Evolutionary conservation across 2,888 invertebrate species (phyloP).

Genomic region (Drosophila dives): DNA sequence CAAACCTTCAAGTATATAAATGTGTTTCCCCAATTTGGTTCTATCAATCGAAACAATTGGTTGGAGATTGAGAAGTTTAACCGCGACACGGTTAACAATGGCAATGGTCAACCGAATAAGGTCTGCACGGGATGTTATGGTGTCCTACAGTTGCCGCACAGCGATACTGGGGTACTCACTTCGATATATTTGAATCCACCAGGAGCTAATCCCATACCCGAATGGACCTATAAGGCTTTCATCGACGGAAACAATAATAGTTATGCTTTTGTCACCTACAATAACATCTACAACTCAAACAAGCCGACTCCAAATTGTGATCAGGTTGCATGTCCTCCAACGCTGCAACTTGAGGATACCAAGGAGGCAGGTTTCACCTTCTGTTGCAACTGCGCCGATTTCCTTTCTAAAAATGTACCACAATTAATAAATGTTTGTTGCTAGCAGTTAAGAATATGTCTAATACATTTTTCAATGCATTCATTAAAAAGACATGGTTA

Average conservation of each 20-base stretch:
- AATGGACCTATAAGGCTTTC: conserved; percentile 58
- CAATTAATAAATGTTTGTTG: conserved; percentile 11
- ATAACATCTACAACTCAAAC: conserved; percentile 25
- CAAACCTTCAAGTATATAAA: conserved; percentile 86
- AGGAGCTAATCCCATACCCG: conserved; percentile 41
- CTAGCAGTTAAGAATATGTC: not conserved
- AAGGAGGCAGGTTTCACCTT: conserved; percentile 30
- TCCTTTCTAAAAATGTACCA: conserved; percentile 26
- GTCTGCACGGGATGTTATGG: conserved; percentile 53
- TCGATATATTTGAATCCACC: conserved; percentile 29
- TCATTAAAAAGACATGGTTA: no score
- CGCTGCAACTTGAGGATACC: not conserved
- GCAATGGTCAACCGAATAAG: conserved; percentile 7
- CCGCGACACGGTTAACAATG: conserved; percentile 16
- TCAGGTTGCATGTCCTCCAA: conserved; percentile 11
- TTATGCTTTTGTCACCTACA: conserved; percentile 50
- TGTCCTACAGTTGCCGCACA: conserved; percentile 31
- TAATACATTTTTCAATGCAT: no score
- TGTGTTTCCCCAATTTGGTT: conserved; percentile 85
- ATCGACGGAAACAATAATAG: conserved; percentile 5
- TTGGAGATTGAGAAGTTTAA: conserved; percentile 84
- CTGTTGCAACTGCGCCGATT: conserved; percentile 46
- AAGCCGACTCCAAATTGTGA: conserved; percentile 24
- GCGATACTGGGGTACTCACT: not conserved
- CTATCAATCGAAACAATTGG: conserved; percentile 87